Evolutionary conservation across 2,888 invertebrate species (phyloP).

Genomic region (Brachyptera putata): DNA sequence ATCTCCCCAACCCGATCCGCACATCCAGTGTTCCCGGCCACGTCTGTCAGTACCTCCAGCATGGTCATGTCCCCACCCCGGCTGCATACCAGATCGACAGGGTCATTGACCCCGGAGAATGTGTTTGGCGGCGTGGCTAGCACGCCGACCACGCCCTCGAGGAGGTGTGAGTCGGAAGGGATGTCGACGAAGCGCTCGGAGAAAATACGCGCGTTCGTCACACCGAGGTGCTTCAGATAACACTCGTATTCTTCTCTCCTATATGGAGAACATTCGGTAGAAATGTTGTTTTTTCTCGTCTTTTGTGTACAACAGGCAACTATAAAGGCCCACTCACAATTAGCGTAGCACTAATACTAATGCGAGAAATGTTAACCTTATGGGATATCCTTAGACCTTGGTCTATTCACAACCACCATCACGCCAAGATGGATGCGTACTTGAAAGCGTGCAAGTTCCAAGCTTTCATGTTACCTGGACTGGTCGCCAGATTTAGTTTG

Average conservation of each 20-base stretch:
- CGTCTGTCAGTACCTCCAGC: constrained; percentile 56
- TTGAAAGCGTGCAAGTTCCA: too few species aligned
- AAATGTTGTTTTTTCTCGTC: too few species aligned
- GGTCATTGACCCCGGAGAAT: constrained; percentile 70
- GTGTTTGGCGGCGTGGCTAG: constrained; percentile 77
- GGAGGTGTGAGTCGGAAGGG: constrained; percentile 16
- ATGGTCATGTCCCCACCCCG: constrained; percentile 73
- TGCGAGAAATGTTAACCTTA: too few species aligned
- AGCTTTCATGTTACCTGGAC: too few species aligned
- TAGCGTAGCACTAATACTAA: too few species aligned
- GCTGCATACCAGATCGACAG: constrained; percentile 57
- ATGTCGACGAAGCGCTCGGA: constrained; percentile 37
- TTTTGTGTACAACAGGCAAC: too few species aligned
- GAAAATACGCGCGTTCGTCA: constrained; percentile 44
- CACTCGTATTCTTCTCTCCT: constrained; percentile 62
- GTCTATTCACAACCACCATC: too few species aligned
- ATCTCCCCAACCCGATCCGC: constrained; percentile 48
- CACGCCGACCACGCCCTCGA: constrained; percentile 49
- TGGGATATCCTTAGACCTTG: too few species aligned
- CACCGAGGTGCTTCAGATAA: constrained; percentile 65
- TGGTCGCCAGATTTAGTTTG: too few species aligned
- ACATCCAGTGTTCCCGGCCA: constrained; percentile 31
- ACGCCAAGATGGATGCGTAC: too few species aligned
- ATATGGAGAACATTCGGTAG: too few species aligned
- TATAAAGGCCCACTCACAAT: too few species aligned